These are phyloP conservation scores for Coelopa pilipes DNA, from an alignment of 2,888 invertebrate species.

Conservation along the genomic window DNA sequence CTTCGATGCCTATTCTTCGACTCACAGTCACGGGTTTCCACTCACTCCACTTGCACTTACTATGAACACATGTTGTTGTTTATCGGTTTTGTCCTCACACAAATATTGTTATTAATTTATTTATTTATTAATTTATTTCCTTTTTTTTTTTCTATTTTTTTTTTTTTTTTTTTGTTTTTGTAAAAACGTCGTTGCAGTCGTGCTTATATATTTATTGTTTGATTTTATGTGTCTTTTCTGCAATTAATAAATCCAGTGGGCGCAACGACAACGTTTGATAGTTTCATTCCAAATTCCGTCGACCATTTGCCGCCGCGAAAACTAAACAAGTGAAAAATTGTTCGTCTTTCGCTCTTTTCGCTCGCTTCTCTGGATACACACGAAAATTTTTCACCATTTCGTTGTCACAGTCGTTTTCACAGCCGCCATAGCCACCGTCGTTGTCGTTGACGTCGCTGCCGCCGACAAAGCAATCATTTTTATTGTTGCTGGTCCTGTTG, in stretches of 20 bases:
- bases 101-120: too few relatives aligned
- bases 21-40: too few relatives aligned
- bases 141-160: too few relatives aligned
- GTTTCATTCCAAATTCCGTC: conserved; percentile 24
- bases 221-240: background rate
- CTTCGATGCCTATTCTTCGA: too few relatives aligned
- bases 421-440: background rate
- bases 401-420: conserved; percentile 6
- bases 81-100: too few relatives aligned
- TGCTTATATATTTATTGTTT: background rate
- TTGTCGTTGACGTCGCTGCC: conserved; percentile 16
- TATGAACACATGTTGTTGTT: too few relatives aligned
- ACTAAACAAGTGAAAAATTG: conserved; percentile 35
- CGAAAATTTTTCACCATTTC: conserved; percentile 36
- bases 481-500: conserved; percentile 19
- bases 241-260: conserved; percentile 3
- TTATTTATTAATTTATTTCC: too few relatives aligned
- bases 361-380: conserved; percentile 35
- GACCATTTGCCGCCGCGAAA: conserved; percentile 30
- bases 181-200: background rate
- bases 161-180: conserved; percentile 2
- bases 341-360: conserved; percentile 31
- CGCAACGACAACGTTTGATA: conserved; percentile 6
- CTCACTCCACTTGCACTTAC: too few relatives aligned
- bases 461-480: conserved; percentile 19